Conservation (phyloP, 2,888 invertebrate species). For the Eustalomyia histrio region DNA sequence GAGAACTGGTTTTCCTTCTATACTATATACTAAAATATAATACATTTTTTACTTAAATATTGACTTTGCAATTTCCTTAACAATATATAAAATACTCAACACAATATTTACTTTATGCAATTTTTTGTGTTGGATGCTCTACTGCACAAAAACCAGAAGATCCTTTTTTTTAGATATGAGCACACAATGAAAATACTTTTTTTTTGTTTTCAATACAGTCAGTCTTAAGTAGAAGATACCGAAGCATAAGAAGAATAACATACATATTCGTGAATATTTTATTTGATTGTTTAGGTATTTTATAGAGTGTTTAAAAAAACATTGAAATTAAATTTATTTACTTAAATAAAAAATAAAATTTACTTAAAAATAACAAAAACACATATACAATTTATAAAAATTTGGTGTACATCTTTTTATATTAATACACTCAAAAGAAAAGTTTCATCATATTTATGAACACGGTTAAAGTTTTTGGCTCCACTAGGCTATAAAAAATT, state of each 20-base stretch:
- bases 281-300: constrained; percentile 67
- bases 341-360: constrained; percentile 62
- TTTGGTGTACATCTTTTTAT: no score
- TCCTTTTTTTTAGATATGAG: constrained; percentile 59
- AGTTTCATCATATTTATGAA: no score
- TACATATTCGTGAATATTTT: constrained; percentile 63
- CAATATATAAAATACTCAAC: constrained; percentile 21
- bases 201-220: constrained; percentile 12
- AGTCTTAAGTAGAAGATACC: neutral
- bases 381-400: no score
- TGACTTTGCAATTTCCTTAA: constrained; percentile 44
- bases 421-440: no score
- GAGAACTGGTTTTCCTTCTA: constrained; percentile 39
- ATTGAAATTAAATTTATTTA: constrained; percentile 76
- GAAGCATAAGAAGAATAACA: neutral
- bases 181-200: constrained; percentile 49
- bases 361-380: no score
- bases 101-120: constrained; percentile 10
- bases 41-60: constrained; percentile 36
- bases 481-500: no score
- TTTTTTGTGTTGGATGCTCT: neutral
- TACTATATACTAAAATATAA: constrained; percentile 30
- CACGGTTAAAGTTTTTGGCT: no score
- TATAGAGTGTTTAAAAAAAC: constrained; percentile 76
- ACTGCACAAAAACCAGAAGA: constrained; percentile 26